Evolutionary conservation across 2,888 invertebrate species (phyloP).

Genomic region (Leptopterna dolabrata): DNA sequence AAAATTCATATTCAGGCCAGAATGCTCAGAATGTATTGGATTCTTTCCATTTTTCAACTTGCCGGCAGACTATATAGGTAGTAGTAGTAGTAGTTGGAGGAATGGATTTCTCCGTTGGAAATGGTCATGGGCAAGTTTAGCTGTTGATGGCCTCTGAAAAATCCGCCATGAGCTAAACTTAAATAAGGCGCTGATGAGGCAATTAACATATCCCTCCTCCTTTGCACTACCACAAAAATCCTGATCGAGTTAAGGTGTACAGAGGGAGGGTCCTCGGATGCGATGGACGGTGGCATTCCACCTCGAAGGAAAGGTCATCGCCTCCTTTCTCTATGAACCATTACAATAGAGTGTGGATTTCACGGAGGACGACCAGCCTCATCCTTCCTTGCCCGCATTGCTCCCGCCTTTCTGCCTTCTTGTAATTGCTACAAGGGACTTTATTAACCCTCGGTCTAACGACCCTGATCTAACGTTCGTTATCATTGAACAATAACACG

Average conservation of each 20-base stretch:
- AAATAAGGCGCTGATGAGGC: not conserved
- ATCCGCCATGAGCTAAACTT: not conserved
- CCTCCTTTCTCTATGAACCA: constrained; percentile 48
- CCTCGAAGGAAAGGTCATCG: constrained; percentile 44
- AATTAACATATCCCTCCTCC: not conserved
- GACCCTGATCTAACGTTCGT: not conserved
- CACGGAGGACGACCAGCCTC: constrained; percentile 30
- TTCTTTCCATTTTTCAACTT: too few species aligned
- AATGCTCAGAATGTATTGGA: too few species aligned
- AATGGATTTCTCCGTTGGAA: too few species aligned
- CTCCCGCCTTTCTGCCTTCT: constrained; percentile 8
- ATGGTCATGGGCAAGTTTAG: not conserved
- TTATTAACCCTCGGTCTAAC: not conserved
- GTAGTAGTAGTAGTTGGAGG: too few species aligned
- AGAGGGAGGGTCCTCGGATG: not conserved
- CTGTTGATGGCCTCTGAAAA: not conserved
- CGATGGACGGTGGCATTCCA: constrained; percentile 30
- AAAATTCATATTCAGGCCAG: too few species aligned
- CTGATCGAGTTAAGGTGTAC: not conserved
- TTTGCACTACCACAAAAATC: constrained; percentile 6
- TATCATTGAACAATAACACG: too few species aligned
- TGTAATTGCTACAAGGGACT: constrained; percentile 17
- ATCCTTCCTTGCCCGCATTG: constrained; percentile 10
- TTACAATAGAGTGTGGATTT: constrained; percentile 50
- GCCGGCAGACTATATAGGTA: too few species aligned